Conservation (phyloP, 2,113 vertebrate species). For the Hyaena hyaena region DNA sequence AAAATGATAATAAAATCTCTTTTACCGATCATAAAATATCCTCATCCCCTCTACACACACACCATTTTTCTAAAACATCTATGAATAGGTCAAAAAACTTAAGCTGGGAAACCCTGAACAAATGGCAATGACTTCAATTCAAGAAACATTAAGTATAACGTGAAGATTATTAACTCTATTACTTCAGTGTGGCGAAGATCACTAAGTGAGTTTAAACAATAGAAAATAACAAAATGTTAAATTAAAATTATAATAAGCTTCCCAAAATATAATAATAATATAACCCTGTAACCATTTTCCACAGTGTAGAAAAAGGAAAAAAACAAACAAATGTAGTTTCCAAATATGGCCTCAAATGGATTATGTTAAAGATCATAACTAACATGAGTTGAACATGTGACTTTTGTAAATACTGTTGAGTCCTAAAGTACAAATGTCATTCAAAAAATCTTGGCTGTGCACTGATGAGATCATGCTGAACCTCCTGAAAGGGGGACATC, state of each 20-base stretch:
- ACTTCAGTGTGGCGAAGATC: neutral
- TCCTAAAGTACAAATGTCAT: neutral
- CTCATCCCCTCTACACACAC: neutral
- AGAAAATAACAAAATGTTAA: neutral
- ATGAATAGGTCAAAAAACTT: neutral
- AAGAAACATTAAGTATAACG: neutral
- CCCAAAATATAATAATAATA: neutral
- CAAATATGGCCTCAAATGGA: neutral
- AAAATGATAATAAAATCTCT: too few relatives aligned
- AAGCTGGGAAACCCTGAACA: neutral
- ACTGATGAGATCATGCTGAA: neutral
- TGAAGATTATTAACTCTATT: neutral
- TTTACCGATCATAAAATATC: neutral
- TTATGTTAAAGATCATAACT: neutral
- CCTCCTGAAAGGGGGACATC: neutral
- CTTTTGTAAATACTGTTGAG: fast-evolving
- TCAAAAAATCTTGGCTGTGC: neutral
- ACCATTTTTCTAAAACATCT: neutral
- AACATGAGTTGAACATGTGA: neutral
- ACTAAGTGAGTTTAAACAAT: neutral
- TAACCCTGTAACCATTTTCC: neutral
- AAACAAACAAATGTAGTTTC: neutral
- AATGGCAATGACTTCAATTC: neutral
- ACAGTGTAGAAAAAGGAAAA: neutral
- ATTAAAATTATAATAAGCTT: neutral